Percentiles rank a stretch among this genome's conserved stretches.
Evolutionary conservation across 1,140 invertebrate species (phyloP).

Genomic region (Nylanderia fulva): DNA sequence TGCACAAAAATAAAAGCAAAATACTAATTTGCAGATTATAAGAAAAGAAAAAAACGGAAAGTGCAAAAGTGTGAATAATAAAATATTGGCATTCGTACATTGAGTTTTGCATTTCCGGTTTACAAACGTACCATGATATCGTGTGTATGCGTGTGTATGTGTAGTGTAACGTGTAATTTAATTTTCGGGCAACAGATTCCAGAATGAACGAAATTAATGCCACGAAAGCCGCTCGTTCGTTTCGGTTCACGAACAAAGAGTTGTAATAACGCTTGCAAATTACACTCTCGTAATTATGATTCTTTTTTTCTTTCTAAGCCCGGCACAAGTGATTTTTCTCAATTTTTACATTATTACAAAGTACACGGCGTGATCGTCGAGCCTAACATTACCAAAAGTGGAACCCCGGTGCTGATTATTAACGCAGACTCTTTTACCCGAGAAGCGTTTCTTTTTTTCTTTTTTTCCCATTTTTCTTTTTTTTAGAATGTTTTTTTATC

Average conservation of each 20-base stretch:
- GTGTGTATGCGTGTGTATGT: slow-evolving; percentile 17
- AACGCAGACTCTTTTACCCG: slow-evolving; percentile 21
- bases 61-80: neutral
- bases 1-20: neutral
- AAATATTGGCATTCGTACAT: slow-evolving; percentile 18
- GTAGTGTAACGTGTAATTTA: neutral
- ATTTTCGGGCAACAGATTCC: neutral
- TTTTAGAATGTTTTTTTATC: slow-evolving; percentile 53
- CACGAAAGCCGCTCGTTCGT: neutral
- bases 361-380: slow-evolving; percentile 33
- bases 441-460: slow-evolving; percentile 4
- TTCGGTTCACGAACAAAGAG: neutral
- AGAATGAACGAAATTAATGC: slow-evolving; percentile 20
- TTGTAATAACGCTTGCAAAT: neutral
- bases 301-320: too few relatives aligned
- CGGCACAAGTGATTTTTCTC: neutral
- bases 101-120: slow-evolving; percentile 13
- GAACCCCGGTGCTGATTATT: slow-evolving; percentile 40
- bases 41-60: slow-evolving; percentile 14
- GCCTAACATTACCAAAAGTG: slow-evolving; percentile 60
- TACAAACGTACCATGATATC: slow-evolving; percentile 12
- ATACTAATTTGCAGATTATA: neutral
- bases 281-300: neutral
- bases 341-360: slow-evolving; percentile 18
- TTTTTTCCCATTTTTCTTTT: neutral